Percentiles rank a stretch among this genome's conserved stretches.
phyloP scores from a whole-genome alignment of 2,113 vertebrate genomes.

The Microtus montanus region DNA sequence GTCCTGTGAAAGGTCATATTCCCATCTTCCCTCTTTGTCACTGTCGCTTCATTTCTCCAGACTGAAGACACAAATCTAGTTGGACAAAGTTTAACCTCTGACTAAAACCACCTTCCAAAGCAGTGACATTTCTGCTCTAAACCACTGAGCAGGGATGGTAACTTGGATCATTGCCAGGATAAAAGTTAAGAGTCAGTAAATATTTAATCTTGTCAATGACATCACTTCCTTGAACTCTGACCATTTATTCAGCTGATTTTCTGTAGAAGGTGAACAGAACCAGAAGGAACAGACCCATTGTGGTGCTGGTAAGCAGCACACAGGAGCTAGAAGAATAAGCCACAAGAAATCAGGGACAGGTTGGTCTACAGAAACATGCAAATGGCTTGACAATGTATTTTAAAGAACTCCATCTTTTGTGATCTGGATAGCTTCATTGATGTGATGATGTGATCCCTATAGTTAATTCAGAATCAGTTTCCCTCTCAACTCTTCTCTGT shows the following conservation, averaged over 20 bases:
- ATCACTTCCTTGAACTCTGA: constrained; percentile 62
- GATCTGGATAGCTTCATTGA: not conserved
- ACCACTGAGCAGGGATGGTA: not conserved
- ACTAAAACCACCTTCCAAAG: constrained; percentile 58
- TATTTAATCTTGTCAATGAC: constrained; percentile 56
- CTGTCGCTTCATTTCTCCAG: constrained; percentile 22
- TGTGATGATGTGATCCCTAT: not conserved
- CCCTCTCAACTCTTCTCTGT: not conserved
- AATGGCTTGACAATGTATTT: not conserved
- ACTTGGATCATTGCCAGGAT: not conserved
- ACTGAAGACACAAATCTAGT: constrained; percentile 56
- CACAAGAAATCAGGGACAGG: not conserved
- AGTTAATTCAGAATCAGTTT: not conserved
- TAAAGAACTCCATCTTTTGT: not conserved
- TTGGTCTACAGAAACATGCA: not conserved
- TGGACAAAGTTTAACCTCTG: constrained; percentile 61
- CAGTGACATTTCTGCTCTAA: constrained; percentile 62
- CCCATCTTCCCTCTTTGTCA: constrained; percentile 21
- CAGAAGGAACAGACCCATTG: not conserved
- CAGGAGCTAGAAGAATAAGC: not conserved
- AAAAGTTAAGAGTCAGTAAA: constrained; percentile 61
- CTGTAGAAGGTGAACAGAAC: constrained; percentile 53
- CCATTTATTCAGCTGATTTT: constrained; percentile 53
- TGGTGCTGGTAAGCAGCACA: not conserved
- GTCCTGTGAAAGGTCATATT: not conserved